Percentiles rank a stretch among this genome's conserved stretches.
These are phyloP conservation scores for Drosophila pruinosa DNA, from an alignment of 1,140 invertebrate genomes.

Conservation along the genomic window DNA sequence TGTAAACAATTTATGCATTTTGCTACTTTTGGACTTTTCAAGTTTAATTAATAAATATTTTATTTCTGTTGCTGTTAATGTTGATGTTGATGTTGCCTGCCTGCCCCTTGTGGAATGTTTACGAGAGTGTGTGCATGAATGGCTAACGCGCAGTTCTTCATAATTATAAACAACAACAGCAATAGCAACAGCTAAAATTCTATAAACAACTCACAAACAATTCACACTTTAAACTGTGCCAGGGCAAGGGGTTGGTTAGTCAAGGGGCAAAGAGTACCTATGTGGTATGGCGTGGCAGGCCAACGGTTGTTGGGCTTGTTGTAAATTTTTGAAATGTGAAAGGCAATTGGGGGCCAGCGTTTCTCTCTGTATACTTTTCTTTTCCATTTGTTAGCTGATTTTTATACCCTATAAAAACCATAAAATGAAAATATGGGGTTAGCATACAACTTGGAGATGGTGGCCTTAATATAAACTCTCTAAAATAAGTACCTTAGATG, in stretches of 20 bases:
- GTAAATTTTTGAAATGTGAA: conserved; percentile 50
- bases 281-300: not conserved
- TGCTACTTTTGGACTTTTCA: conserved; percentile 33
- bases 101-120: conserved; percentile 44
- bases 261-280: not conserved
- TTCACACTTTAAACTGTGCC: conserved; percentile 33
- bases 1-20: conserved; percentile 60
- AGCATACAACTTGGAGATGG: too few species aligned
- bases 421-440: not conserved
- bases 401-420: not conserved
- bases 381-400: not conserved
- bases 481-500: not conserved
- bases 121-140: conserved; percentile 37
- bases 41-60: conserved; percentile 65
- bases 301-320: conserved; percentile 8
- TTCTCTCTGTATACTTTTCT: conserved; percentile 34
- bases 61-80: conserved; percentile 14
- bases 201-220: conserved; percentile 42
- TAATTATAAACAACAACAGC: conserved; percentile 22
- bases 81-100: not conserved
- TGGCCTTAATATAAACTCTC: not conserved
- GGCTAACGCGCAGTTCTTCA: conserved; percentile 57
- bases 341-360: conserved; percentile 25
- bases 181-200: conserved; percentile 4
- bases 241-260: not conserved